phyloP scores from a whole-genome alignment of 2,797 vertebrate species.

The Tadarida brasiliensis region DNA sequence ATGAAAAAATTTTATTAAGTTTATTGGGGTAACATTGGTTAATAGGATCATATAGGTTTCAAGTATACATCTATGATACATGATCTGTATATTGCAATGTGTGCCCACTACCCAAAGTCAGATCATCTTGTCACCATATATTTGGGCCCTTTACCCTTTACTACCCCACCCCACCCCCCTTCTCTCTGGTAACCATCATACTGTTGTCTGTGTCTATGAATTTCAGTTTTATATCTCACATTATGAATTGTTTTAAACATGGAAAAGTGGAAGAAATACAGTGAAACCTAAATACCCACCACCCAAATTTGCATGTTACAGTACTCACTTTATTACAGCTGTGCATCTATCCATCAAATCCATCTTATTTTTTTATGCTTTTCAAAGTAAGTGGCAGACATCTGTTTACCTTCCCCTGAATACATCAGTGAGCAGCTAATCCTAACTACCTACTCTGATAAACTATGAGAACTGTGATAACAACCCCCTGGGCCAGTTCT shows the following conservation, averaged over 20 bases:
- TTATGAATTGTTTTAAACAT: not conserved
- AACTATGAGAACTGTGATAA: not conserved
- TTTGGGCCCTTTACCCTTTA: not conserved
- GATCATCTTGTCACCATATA: not conserved
- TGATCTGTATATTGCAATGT: not conserved
- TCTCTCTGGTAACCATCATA: not conserved
- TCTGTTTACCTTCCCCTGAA: not conserved
- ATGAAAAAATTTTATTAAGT: not conserved
- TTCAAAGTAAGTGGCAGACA: not conserved
- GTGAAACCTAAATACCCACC: not conserved
- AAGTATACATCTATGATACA: not conserved
- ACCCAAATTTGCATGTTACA: not conserved
- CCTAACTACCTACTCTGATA: not conserved
- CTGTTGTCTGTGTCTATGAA: not conserved
- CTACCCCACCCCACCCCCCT: not conserved
- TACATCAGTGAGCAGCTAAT: not conserved
- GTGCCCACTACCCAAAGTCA: not conserved
- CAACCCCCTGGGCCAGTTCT: not conserved
- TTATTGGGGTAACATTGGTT: not conserved
- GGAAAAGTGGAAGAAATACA: not conserved
- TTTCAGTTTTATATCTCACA: not conserved
- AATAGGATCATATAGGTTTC: not conserved
- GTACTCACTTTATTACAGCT: not conserved
- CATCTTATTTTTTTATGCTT: not conserved
- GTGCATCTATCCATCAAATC: not conserved